Base-by-base conservation (phyloP, 1,140 invertebrate species). In the Papilio glaucus region DNA sequence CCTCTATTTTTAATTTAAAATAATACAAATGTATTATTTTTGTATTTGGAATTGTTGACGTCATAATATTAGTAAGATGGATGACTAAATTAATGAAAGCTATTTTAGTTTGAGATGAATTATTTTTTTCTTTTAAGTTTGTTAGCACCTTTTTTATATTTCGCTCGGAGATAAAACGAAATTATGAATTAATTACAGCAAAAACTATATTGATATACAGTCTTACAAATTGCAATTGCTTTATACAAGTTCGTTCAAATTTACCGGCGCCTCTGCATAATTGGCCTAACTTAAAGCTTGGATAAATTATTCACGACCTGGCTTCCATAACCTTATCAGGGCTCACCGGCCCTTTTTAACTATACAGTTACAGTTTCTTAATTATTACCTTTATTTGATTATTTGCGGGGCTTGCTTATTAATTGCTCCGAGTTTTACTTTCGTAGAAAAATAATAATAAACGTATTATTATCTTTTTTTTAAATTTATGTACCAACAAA, bases 301-400 rank as follows among this genome's bases (percentile, higher is more conserved):
- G 45, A 49, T 49, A 21, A 49, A 49, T 49, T 49, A 49, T 49
- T 49, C 45, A 49, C 45, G 15, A 49, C 45, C 45, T 49, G 45
- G 2, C 38, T 9, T 49, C 15, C 18, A 49, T 18, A 49, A 49
- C 45, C 21, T 49, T 49, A 49, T 49, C 45, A 21, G 15, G n/a
- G 3, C 45, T 49, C 45, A 15, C 15, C 2, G 4, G 45, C 18
- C 45, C n/a, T 49, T 49, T 49, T 49, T 49, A 49, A 21, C 45
- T 21, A 15, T 9, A 18, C 21, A 21, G 15, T 49, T 9, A 49
- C 45, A 21, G 2, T 49, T 49, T 4, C 15, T 49, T 49, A 49
- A 49, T 49, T 49, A 18, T 21, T 21, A 0, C 10, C 7, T 15
- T 45, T 18, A 45, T 45, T 45, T 45, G 42, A 45, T 45, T 18